Conservation (phyloP, 2,888 invertebrate genomes). For the Papilio gigon region DNA sequence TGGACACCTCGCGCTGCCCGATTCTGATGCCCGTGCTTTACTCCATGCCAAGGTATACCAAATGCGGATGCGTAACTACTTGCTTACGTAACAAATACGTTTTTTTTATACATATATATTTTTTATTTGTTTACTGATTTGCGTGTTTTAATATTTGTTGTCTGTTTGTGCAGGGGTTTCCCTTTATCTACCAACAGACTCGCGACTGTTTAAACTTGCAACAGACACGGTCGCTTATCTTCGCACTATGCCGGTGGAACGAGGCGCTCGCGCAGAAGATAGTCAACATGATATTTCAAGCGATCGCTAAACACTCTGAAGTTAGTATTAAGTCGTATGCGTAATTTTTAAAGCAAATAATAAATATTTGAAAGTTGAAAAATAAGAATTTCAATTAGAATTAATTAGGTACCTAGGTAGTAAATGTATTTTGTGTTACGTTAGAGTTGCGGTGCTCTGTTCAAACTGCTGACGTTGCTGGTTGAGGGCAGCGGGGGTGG, state of each 20-base stretch:
- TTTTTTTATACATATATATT: neutral
- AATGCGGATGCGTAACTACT: too few species aligned
- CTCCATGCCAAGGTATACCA: constrained; percentile 89
- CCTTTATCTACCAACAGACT: constrained; percentile 96
- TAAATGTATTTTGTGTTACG: constrained; percentile 26
- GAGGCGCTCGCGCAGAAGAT: constrained; percentile 94
- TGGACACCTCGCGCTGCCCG: constrained; percentile 87
- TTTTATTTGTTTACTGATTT: neutral
- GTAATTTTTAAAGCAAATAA: too few species aligned
- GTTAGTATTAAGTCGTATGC: constrained; percentile 66
- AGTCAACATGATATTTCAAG: constrained; percentile 94
- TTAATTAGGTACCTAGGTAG: neutral
- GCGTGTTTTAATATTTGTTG: constrained; percentile 23
- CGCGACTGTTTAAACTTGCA: constrained; percentile 95
- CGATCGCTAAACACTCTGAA: constrained; percentile 95
- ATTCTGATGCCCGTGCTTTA: constrained; percentile 90
- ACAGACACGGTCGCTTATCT: constrained; percentile 95
- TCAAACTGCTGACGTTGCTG: constrained; percentile 93
- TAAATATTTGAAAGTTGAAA: neutral
- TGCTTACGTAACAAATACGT: neutral
- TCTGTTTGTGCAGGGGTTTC: constrained; percentile 87
- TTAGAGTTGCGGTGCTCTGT: constrained; percentile 93
- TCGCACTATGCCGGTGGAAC: constrained; percentile 95
- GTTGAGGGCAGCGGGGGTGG: constrained; percentile 89
- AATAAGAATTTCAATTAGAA: neutral